phyloP scores from a whole-genome alignment of 2,797 vertebrate genomes.

The Manis pentadactyla region DNA sequence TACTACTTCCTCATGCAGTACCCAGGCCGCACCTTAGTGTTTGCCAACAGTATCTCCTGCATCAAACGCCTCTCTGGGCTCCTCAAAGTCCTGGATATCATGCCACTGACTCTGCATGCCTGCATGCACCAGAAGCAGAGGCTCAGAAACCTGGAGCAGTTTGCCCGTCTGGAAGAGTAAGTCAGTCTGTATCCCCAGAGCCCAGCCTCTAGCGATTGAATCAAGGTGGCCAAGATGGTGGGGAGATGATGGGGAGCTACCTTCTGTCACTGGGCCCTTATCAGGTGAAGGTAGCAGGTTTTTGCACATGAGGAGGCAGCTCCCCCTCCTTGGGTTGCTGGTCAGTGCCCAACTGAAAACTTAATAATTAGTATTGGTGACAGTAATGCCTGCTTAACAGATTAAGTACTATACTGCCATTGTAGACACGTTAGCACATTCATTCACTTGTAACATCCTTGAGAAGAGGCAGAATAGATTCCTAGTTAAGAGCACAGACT shows the following conservation, averaged over 20 bases:
- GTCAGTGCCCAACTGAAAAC: not conserved
- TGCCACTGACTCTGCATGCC: constrained; percentile 94
- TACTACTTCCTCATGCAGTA: constrained; percentile 97
- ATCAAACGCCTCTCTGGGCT: constrained; percentile 96
- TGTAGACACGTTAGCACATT: not conserved
- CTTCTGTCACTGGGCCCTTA: not conserved
- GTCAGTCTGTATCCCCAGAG: constrained; percentile 58
- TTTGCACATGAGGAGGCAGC: not conserved
- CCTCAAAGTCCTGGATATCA: constrained; percentile 92
- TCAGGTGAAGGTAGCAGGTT: not conserved
- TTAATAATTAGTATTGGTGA: not conserved
- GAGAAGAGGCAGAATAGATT: not conserved
- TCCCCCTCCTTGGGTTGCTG: not conserved
- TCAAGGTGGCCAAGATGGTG: not conserved
- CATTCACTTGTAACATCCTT: not conserved
- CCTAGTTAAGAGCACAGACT: not conserved
- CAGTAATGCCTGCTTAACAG: not conserved
- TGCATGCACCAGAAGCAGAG: constrained; percentile 99
- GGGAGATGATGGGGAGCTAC: not conserved
- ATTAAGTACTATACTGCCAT: not conserved
- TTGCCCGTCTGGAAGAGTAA: constrained; percentile 95
- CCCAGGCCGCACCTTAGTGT: constrained; percentile 97
- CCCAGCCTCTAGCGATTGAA: not conserved
- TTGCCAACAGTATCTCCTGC: constrained; percentile 98
- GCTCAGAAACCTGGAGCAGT: constrained; percentile 96